Base-by-base conservation (phyloP, 2,888 invertebrate genomes). In the Drosophila paucipuncta region DNA sequence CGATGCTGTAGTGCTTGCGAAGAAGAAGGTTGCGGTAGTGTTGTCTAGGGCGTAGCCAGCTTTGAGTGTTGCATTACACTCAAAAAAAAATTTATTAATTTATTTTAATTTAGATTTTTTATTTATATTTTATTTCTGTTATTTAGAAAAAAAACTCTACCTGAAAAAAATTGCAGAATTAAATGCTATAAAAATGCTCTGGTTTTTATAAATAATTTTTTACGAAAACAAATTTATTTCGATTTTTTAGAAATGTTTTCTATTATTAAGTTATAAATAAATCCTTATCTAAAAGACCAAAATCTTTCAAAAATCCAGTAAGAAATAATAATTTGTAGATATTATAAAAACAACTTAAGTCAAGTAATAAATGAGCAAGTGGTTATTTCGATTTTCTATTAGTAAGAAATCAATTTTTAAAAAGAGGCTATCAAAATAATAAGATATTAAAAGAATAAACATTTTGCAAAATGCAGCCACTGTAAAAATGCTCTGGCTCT, bases 1-100 rank as follows among this genome's bases (percentile, higher is more conserved):
- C 37, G 54, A 50, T 58, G 50, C 22, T 52, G 64, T 22, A 52
- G 35, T 55, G 66, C 28, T 35, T 54, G 31, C 9, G 33, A 59
- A 52, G 57, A 41, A 43, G 57, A 47, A 43, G 54, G 16, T n/a
- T 61, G 39, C 43, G 63, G 28, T 55, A 39, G 31, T 31, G 50
- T 39, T 61, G 22, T 37, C n/a, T 49, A 47, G 37, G 18, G 53
- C 54, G 66, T 43, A 64, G 63, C 35, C 9, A 43, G 39, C 13
- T 28, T 35, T 39, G 11, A 25, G 39, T 62, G 41, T 39, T 49
- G 35, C 57, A 16, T 9, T 47, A 16, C 47, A 47, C 25, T 28
- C 9, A 47, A 43, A 11, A 47, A 22, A 43, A 13, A 13, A 43
- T 13, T 22, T 11, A 43, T 22, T 43, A 22, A 11, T 22, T 43